Evolutionary conservation across 2,113 vertebrate genomes (phyloP).

Genomic region (Nannospalax galili): DNA sequence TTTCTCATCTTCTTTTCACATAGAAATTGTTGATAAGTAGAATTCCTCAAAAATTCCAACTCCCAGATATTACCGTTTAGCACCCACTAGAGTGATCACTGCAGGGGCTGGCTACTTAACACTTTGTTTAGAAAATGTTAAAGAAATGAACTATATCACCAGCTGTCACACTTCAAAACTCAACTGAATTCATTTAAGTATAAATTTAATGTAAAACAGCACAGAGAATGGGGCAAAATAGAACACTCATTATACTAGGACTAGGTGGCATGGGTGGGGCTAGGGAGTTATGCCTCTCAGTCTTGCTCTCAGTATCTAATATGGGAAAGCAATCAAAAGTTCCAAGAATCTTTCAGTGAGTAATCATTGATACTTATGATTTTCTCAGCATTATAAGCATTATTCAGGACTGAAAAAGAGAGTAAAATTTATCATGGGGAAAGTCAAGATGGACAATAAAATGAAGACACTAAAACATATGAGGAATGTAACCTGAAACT

Average conservation of each 20-base stretch:
- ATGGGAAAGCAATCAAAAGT: background rate
- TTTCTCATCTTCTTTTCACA: background rate
- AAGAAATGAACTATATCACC: background rate
- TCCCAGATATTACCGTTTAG: background rate
- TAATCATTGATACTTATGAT: background rate
- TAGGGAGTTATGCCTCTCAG: background rate
- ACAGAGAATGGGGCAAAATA: background rate
- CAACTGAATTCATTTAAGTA: background rate
- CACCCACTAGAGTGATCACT: background rate
- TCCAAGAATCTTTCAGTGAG: background rate
- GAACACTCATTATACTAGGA: background rate
- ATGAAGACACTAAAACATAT: background rate
- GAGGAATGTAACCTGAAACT: background rate
- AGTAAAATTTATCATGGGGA: background rate
- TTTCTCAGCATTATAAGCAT: background rate
- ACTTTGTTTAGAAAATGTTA: background rate
- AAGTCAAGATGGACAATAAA: background rate
- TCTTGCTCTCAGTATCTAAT: background rate
- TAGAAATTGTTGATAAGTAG: background rate
- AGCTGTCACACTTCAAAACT: slow-evolving; percentile 23
- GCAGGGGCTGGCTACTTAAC: background rate
- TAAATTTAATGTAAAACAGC: slow-evolving; percentile 45
- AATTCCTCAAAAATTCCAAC: background rate
- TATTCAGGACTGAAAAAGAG: background rate
- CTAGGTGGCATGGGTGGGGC: background rate